Conservation (phyloP, 2,113 vertebrate species). For the Engystomops pustulosus region DNA sequence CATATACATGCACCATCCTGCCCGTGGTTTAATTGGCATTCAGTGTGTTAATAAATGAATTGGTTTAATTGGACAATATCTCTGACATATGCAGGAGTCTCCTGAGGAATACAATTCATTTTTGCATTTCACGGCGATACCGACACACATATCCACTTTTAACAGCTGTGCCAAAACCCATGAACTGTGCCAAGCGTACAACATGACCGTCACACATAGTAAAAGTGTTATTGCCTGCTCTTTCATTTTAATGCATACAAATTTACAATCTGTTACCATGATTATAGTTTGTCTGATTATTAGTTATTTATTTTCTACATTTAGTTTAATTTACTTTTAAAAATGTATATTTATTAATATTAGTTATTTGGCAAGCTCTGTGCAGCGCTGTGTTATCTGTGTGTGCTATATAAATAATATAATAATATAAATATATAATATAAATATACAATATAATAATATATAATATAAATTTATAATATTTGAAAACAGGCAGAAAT, state of each 20-base stretch:
- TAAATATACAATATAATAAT: too few species aligned
- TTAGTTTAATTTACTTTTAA: too few species aligned
- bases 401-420: too few species aligned
- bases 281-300: not conserved
- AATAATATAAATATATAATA: too few species aligned
- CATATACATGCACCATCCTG: constrained; percentile 91
- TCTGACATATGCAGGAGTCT: constrained; percentile 91
- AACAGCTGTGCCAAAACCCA: constrained; percentile 74
- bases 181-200: constrained; percentile 63
- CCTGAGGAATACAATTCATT: constrained; percentile 87
- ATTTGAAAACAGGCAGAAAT: too few species aligned
- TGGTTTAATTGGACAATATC: constrained; percentile 93
- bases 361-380: too few species aligned
- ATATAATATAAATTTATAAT: too few species aligned
- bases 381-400: too few species aligned
- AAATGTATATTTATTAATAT: too few species aligned
- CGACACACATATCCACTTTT: constrained; percentile 76
- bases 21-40: constrained; percentile 94
- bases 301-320: not conserved
- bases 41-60: constrained; percentile 91
- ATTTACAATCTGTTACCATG: not conserved
- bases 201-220: constrained; percentile 9
- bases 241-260: not conserved
- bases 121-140: constrained; percentile 88
- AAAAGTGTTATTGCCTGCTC: constrained; percentile 28